Evolutionary conservation across 2,113 vertebrate genomes (phyloP), one percentile per base, ranked within the genome.

Genomic region (Suricata suricatta): DNA sequence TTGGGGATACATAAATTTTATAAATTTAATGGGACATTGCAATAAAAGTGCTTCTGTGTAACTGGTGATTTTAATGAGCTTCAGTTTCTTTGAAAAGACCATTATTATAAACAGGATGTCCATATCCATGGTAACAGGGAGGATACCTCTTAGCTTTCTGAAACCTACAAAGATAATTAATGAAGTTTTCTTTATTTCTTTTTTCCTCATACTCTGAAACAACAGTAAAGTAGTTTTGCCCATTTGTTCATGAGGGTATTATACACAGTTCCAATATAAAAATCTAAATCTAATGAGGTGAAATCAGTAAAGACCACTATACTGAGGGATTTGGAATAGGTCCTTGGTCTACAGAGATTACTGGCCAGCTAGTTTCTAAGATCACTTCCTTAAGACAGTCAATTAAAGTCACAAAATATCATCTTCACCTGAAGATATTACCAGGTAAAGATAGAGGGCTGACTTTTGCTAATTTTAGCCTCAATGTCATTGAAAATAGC

Each of bases 91-190:
- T 94, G 84, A 93, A 93, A 95, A 96, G 66, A 72, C 29, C 17
- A 17, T 96, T 91, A 80, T 81, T 95, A 76, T 85, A 97, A 97
- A 97, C 54, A 96, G 57, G 84, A 96, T 14, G 27, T 27, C 31
- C 31, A 90, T 96, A 95, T 94, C 90, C 94, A 92, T 94, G 76
- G 93, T 54, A 96, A 97, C 90, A 81, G 63, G 16, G 79, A 97
- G 83, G 64, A 54, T 29, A 90, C 71, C 60, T 85, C 72, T 97
- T 76, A 83, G 81, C 19, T 87, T 97, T 96, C 92, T 35, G 64
- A 96, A 97, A 82, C 35, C 69, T 71, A 74, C n/a, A 72, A 90
- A 95, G 74, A 94, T 96, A 95, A 95, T 94, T 97, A 82, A 83
- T 95, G 92, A 90, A 47, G 9, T 95, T 91, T 96, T 95, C 19